Conservation (phyloP, 2,113 vertebrate species). For the Chaenogobius annularis region DNA sequence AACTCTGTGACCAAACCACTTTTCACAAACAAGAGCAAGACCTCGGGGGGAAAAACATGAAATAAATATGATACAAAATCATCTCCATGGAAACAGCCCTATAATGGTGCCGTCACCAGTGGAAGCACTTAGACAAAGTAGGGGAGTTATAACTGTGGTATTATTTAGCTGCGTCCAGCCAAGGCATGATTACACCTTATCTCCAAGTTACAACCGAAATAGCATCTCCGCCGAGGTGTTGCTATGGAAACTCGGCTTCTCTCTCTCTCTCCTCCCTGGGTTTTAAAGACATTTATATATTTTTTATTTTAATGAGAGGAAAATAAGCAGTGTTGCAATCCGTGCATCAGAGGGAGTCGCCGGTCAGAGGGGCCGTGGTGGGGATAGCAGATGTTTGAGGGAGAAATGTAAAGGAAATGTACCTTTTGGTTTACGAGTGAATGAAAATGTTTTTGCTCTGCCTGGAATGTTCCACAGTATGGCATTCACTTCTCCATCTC, state of each 20-base stretch:
- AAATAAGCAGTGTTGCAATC: slow-evolving; percentile 43
- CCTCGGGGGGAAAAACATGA: slow-evolving; percentile 34
- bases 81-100: slow-evolving; percentile 72
- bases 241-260: slow-evolving; percentile 58
- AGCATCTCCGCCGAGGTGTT: slow-evolving; percentile 66
- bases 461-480: too few species aligned
- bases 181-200: slow-evolving; percentile 61
- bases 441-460: too few species aligned
- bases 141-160: slow-evolving; percentile 61
- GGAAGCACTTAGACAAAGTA: slow-evolving; percentile 66
- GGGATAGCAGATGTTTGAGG: slow-evolving; percentile 10
- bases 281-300: slow-evolving; percentile 45
- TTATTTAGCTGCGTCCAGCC: slow-evolving; percentile 62
- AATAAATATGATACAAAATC: slow-evolving; percentile 17
- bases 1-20: slow-evolving; percentile 40
- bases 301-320: slow-evolving; percentile 57
- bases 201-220: slow-evolving; percentile 68
- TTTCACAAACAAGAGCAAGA: slow-evolving; percentile 32
- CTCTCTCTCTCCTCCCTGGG: slow-evolving; percentile 18
- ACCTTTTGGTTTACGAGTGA: not conserved
- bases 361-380: slow-evolving; percentile 34
- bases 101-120: slow-evolving; percentile 53
- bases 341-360: slow-evolving; percentile 19
- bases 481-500: too few species aligned
- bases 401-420: not conserved